phyloP scores from a whole-genome alignment of 2,797 vertebrate genomes.

The Spinus olivaceus region DNA sequence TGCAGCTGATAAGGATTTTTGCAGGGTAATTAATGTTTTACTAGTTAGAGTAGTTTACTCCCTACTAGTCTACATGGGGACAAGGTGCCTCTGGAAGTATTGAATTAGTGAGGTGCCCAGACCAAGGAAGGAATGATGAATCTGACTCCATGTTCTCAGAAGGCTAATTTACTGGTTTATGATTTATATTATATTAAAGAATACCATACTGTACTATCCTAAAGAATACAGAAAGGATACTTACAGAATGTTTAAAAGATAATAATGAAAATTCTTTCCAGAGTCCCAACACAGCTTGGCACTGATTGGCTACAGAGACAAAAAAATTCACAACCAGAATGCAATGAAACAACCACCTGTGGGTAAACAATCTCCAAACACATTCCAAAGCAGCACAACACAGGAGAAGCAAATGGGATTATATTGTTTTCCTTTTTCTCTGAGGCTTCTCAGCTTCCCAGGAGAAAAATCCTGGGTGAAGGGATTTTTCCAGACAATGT shows the following conservation, averaged over 20 bases:
- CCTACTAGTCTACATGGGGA: rapidly evolving
- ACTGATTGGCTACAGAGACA: too few relatives aligned
- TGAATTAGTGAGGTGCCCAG: not conserved
- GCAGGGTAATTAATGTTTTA: not conserved
- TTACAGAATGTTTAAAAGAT: too few relatives aligned
- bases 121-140: not conserved
- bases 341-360: too few relatives aligned
- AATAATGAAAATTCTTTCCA: too few relatives aligned
- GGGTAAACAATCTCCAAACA: too few relatives aligned
- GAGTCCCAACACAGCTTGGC: too few relatives aligned
- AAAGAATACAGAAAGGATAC: too few relatives aligned
- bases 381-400: too few relatives aligned
- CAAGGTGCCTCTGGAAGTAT: not conserved
- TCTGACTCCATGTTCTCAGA: not conserved
- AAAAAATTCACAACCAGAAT: too few relatives aligned
- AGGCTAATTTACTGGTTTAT: not conserved
- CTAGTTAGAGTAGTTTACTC: not conserved
- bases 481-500: too few relatives aligned
- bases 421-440: not conserved
- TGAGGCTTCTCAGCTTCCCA: not conserved
- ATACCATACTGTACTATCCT: too few relatives aligned
- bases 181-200: not conserved
- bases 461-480: not conserved
- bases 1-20: not conserved
- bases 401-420: too few relatives aligned